phyloP scores from a whole-genome alignment of 2,113 vertebrate species.

The Tricholaema leucomelas region DNA sequence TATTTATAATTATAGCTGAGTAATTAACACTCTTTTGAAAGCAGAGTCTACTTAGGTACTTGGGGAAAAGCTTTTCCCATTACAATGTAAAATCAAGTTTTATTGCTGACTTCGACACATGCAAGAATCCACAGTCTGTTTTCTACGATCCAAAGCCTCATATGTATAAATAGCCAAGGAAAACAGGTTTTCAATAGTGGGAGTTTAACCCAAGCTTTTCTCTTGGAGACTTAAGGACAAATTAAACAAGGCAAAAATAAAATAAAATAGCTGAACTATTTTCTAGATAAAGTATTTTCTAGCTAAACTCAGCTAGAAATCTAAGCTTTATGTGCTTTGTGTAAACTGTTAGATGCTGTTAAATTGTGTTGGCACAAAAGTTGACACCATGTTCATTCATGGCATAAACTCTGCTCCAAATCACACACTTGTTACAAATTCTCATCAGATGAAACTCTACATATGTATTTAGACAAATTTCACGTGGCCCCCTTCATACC shows the following conservation, averaged over 20 bases:
- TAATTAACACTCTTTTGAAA: slow-evolving; percentile 22
- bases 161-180: background rate
- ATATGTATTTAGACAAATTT: background rate
- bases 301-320: background rate
- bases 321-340: background rate
- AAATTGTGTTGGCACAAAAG: background rate
- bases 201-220: background rate
- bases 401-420: background rate
- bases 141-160: background rate
- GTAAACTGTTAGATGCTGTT: background rate
- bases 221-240: background rate
- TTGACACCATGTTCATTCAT: background rate
- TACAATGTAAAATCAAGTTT: background rate
- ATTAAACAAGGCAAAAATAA: background rate
- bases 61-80: background rate
- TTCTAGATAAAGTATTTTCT: too few relatives aligned
- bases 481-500: background rate
- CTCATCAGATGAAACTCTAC: background rate
- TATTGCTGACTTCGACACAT: background rate
- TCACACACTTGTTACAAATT: background rate
- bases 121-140: background rate
- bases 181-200: background rate
- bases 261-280: background rate
- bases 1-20: background rate
- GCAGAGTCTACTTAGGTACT: background rate